Evolutionary conservation across 2,888 invertebrate species (phyloP).

Genomic region (Diarsia dahlii): DNA sequence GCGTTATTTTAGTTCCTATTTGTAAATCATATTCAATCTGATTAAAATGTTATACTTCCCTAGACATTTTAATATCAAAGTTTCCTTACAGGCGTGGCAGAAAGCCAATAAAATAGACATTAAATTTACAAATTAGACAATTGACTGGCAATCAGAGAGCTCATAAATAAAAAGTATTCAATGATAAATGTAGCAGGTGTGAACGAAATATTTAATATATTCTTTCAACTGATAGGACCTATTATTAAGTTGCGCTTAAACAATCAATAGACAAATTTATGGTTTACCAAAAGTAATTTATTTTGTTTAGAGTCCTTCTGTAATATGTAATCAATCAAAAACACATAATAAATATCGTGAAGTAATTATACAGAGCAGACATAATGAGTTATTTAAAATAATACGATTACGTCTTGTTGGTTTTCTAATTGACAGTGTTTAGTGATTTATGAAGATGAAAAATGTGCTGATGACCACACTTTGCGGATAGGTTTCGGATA

Average conservation of each 20-base stretch:
- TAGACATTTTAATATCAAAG: slow-evolving; percentile 5
- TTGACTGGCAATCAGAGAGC: neutral
- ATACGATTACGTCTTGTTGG: slow-evolving; percentile 58
- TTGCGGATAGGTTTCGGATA: slow-evolving; percentile 11
- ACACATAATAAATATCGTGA: slow-evolving; percentile 50
- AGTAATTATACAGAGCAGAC: slow-evolving; percentile 57
- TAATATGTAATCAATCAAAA: slow-evolving; percentile 46
- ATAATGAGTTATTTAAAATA: slow-evolving; percentile 68
- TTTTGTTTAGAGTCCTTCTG: slow-evolving; percentile 36
- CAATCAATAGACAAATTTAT: slow-evolving; percentile 20
- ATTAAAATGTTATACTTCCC: neutral
- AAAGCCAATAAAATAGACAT: slow-evolving; percentile 21
- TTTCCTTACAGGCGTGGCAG: neutral
- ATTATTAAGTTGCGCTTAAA: slow-evolving; percentile 39
- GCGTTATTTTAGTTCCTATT: slow-evolving; percentile 32
- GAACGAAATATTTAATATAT: slow-evolving; percentile 28
- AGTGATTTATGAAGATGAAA: slow-evolving; percentile 62
- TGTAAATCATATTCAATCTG: slow-evolving; percentile 26
- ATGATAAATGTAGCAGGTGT: slow-evolving; percentile 12
- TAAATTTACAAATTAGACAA: slow-evolving; percentile 27
- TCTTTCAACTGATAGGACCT: slow-evolving; percentile 31
- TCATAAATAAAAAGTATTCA: slow-evolving; percentile 13
- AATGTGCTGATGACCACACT: slow-evolving; percentile 29
- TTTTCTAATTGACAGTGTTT: slow-evolving; percentile 50
- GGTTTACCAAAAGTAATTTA: slow-evolving; percentile 46